Conservation (phyloP, 2,113 vertebrate genomes). For the Pandion haliaetus region DNA sequence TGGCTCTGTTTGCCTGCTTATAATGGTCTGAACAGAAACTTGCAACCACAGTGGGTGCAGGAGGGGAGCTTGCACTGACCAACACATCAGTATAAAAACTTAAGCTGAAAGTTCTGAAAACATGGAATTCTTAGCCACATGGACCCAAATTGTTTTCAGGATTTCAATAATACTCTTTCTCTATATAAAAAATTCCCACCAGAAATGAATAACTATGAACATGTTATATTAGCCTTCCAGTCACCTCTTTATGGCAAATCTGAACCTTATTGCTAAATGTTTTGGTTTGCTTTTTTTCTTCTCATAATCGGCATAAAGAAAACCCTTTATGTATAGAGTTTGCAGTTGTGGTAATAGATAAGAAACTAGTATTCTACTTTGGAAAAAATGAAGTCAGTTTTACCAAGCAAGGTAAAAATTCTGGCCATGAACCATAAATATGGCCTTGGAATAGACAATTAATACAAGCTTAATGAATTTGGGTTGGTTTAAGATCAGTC, state of each 20-base stretch:
- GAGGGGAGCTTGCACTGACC: neutral
- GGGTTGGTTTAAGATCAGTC: neutral
- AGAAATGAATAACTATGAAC: neutral
- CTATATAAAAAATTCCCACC: neutral
- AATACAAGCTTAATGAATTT: neutral
- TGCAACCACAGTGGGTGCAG: neutral
- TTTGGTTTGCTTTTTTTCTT: neutral
- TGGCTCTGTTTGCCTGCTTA: neutral
- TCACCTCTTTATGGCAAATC: neutral
- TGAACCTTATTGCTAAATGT: fast-evolving
- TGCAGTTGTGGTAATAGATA: neutral
- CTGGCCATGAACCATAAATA: neutral
- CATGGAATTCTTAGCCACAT: neutral
- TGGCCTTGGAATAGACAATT: neutral
- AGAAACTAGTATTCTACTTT: neutral
- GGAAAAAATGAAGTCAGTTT: neutral
- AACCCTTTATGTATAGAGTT: neutral
- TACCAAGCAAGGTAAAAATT: neutral
- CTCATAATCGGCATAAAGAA: neutral
- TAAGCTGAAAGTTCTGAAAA: neutral
- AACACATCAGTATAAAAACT: neutral
- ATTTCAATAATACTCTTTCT: neutral
- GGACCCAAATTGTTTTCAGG: neutral
- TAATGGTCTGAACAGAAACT: neutral
- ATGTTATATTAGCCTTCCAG: neutral